Base-by-base conservation (phyloP, 2,797 vertebrate species). In the Artibeus jamaicensis region DNA sequence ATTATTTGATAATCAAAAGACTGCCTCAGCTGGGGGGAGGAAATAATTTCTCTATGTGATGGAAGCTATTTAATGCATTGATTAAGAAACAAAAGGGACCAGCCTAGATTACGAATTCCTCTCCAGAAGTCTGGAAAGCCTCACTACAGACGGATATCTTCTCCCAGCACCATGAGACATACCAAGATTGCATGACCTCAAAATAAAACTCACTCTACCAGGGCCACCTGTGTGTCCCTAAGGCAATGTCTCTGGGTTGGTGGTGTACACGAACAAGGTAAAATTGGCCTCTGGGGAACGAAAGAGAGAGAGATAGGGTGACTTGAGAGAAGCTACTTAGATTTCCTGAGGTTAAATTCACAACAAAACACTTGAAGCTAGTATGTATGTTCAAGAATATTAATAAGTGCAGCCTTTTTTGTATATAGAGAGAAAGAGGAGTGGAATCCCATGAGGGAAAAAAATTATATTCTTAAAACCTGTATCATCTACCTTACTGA, bases 1-100 rank as follows among this genome's bases (percentile, higher is more conserved):
- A 73, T 89, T 96, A 76, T 83, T 96, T 95, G 84, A 92, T 97
- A 88, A 98, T 97, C 84, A 96, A 91, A 97, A 96, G 83, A 71
- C 83, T 37, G 42, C 90, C 89, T 98, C 95, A 46, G 73, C 77
- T 86, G 57, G 19, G n/a, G 37, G 42, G 39, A 4, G 10, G 34
- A 44, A 82, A 62, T 91, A 77, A 78, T 78, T 97, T 94, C 67
- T 26, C 39, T 82, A 3, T 87, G 44, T 84, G n/a, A 70, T 86
- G 21, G 48, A 89, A 79, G n/a, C 83, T 81, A 68, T 71, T 86
- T 89, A 91, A 48, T 73, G 89, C 87, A 94, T 88, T 86, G 95
- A 90, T 93, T 94, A 91, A 95, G 68, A 83, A 68, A 53, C 3
- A 76, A 59, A 91, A 93, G n/a, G 53, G 65, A 53, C n/a, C 59